Evolutionary conservation across 2,888 invertebrate species (phyloP).

Genomic region (Oscheius onirici): DNA sequence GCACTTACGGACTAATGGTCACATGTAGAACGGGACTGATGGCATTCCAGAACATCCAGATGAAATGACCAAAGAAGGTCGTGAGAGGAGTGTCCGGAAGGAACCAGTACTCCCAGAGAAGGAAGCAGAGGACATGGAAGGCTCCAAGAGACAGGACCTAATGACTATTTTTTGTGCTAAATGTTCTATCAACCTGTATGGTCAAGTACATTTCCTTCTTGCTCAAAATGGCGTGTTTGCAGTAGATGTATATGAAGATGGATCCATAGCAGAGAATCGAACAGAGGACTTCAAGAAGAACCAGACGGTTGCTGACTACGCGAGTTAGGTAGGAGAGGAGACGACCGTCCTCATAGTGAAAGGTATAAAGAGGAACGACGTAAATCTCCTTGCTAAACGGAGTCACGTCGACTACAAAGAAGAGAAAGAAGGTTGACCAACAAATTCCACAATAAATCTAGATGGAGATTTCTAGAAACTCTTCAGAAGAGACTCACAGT

Average conservation of each 20-base stretch:
- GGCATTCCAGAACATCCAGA: conserved; percentile 57
- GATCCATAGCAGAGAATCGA: conserved; percentile 39
- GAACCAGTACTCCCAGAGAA: conserved; percentile 51
- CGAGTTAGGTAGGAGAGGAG: conserved; percentile 30
- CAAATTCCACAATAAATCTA: conserved; percentile 40
- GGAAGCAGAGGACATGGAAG: conserved; percentile 47
- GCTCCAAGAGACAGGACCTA: conserved; percentile 41
- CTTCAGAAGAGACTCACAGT: conserved; percentile 30
- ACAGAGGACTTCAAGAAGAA: conserved; percentile 41
- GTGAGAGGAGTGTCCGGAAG: conserved; percentile 45
- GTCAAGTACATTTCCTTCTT: conserved; percentile 47
- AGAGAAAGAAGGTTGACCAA: conserved; percentile 34
- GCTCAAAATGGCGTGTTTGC: conserved; percentile 45
- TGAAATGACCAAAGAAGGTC: conserved; percentile 49
- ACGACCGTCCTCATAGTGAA: conserved; percentile 42
- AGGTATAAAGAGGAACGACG: conserved; percentile 47
- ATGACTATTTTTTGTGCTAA: not conserved
- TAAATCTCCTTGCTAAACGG: conserved; percentile 47
- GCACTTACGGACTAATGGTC: conserved; percentile 44
- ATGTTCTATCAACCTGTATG: conserved; percentile 31
- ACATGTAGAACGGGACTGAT: conserved; percentile 49
- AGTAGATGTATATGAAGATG: conserved; percentile 45
- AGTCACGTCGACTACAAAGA: conserved; percentile 37
- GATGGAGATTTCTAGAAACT: not conserved
- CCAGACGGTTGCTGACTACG: conserved; percentile 40